Evolutionary conservation across 2,113 vertebrate species (phyloP).

Genomic region (Glaucomys volans): DNA sequence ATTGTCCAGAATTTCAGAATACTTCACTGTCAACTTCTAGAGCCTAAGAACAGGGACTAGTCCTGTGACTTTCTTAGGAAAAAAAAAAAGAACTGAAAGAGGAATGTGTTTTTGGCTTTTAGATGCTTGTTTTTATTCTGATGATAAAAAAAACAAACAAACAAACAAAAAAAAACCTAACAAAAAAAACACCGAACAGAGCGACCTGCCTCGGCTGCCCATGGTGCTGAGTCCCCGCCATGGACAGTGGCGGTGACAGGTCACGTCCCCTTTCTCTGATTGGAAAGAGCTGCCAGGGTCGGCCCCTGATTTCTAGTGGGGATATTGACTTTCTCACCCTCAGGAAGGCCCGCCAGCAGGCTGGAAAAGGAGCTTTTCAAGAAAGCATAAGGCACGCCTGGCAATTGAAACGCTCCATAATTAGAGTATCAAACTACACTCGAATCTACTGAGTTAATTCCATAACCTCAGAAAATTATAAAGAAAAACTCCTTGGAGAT

Average conservation of each 20-base stretch:
- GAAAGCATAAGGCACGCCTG: constrained; percentile 42
- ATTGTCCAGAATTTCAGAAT: not conserved
- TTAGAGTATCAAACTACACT: constrained; percentile 67
- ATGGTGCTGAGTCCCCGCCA: rapidly evolving
- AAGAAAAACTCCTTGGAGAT: constrained; percentile 71
- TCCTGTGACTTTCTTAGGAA: not conserved
- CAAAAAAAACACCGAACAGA: not conserved
- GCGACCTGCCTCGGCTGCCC: rapidly evolving
- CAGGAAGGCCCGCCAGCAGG: constrained; percentile 55
- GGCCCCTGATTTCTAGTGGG: not conserved
- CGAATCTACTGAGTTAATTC: constrained; percentile 73
- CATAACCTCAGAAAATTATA: constrained; percentile 73
- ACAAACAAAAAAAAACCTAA: no score
- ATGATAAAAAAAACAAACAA: not conserved
- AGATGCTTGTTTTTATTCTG: not conserved
- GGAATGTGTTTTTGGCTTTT: not conserved
- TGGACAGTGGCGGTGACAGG: rapidly evolving
- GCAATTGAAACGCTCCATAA: constrained; percentile 77
- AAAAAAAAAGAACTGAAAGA: constrained; percentile 36
- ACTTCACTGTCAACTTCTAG: not conserved
- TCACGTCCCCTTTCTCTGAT: not conserved
- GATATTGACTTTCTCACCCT: constrained; percentile 13
- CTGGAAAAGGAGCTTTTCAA: constrained; percentile 54
- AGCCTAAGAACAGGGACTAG: not conserved
- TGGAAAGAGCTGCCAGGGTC: not conserved